Evolutionary conservation across 2,888 invertebrate genomes (phyloP).

Genomic region (Leptothorax acervorum): DNA sequence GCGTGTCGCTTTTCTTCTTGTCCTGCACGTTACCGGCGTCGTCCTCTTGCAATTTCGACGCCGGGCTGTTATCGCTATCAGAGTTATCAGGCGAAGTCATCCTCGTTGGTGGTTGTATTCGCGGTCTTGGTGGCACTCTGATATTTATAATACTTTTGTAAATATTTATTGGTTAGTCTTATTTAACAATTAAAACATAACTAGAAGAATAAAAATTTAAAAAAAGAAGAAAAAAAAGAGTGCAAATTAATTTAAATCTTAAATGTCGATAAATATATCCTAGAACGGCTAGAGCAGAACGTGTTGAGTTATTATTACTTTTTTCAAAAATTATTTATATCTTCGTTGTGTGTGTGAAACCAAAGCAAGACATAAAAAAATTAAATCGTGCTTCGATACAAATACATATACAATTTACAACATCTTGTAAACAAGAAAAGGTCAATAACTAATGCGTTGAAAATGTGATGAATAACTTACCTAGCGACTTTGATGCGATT

Average conservation of each 20-base stretch:
- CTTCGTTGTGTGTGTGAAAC: not conserved
- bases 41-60: slow-evolving; percentile 85
- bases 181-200: not conserved
- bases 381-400: not conserved
- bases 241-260: not conserved
- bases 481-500: slow-evolving; percentile 78
- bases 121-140: slow-evolving; percentile 79
- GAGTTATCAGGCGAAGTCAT: slow-evolving; percentile 84
- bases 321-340: not conserved
- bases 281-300: too few relatives aligned
- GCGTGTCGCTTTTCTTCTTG: slow-evolving; percentile 90
- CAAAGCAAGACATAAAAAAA: not conserved
- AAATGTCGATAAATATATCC: not conserved
- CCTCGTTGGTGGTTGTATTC: slow-evolving; percentile 79
- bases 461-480: slow-evolving; percentile 55
- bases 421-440: not conserved
- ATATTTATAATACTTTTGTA: not conserved
- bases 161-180: not conserved
- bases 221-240: not conserved
- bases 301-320: too few relatives aligned
- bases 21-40: slow-evolving; percentile 87
- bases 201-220: not conserved
- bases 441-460: not conserved
- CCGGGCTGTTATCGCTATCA: slow-evolving; percentile 84
- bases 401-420: not conserved